These are phyloP conservation scores for Lydus trimaculatus DNA, from an alignment of 2,888 invertebrate species.

Conservation along the genomic window DNA sequence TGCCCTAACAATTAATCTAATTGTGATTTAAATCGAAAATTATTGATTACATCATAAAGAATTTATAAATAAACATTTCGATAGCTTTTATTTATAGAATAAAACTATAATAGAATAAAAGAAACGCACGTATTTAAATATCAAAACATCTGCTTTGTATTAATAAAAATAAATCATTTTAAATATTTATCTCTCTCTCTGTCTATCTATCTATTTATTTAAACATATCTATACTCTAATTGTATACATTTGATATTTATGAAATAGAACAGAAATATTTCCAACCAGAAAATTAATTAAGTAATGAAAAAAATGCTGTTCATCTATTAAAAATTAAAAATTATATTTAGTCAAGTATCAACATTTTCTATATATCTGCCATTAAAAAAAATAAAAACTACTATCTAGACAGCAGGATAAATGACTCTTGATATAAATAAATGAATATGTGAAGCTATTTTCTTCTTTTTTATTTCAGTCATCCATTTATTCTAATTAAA, in stretches of 20 bases:
- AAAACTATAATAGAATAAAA: background rate
- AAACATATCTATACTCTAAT: background rate
- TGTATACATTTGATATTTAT: conserved; percentile 14
- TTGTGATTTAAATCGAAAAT: background rate
- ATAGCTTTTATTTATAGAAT: background rate
- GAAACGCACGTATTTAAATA: background rate
- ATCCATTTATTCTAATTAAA: background rate
- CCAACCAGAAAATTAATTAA: background rate
- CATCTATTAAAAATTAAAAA: background rate
- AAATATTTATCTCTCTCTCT: background rate
- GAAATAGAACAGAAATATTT: background rate
- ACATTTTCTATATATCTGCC: background rate
- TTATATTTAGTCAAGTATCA: conserved; percentile 5
- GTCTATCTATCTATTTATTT: too few species aligned
- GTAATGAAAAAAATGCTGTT: background rate
- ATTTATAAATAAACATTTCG: background rate
- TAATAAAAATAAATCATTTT: conserved; percentile 12
- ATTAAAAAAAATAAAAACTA: background rate
- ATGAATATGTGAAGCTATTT: background rate
- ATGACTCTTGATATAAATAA: background rate
- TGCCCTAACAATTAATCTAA: background rate
- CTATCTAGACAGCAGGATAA: background rate
- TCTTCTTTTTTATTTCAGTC: background rate
- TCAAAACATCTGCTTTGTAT: background rate
- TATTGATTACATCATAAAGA: background rate